phyloP scores from a whole-genome alignment of 2,797 vertebrate species.

The Galago senegalensis region DNA sequence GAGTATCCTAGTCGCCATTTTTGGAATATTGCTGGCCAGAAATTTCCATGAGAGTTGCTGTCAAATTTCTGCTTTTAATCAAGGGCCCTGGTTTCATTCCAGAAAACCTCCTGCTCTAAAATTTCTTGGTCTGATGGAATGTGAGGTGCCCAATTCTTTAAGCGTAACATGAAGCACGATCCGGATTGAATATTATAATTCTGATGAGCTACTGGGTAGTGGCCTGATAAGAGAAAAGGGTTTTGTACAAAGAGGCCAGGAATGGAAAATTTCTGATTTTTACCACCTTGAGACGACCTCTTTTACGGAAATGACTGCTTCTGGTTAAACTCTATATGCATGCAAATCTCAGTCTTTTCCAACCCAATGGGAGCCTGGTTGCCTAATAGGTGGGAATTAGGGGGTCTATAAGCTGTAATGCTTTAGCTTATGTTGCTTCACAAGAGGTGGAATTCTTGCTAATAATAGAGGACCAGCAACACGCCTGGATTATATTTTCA shows the following conservation, averaged over 20 bases:
- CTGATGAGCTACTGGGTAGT: background rate
- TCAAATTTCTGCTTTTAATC: background rate
- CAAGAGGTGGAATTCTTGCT: constrained; percentile 64
- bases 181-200: background rate
- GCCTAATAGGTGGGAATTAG: constrained; percentile 82
- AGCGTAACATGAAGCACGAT: background rate
- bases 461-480: constrained; percentile 73
- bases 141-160: background rate
- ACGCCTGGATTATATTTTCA: constrained; percentile 70
- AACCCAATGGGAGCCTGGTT: constrained; percentile 77
- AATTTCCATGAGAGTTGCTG: background rate
- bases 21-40: background rate
- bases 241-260: background rate
- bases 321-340: constrained; percentile 75
- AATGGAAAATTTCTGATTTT: constrained; percentile 35
- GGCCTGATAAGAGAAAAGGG: background rate
- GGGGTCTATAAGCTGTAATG: constrained; percentile 77
- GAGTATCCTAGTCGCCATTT: background rate
- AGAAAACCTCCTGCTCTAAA: background rate
- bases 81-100: background rate
- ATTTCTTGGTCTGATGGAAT: constrained; percentile 16
- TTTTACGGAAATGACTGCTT: constrained; percentile 66
- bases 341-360: constrained; percentile 83
- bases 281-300: constrained; percentile 72
- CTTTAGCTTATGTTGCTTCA: constrained; percentile 74